Conservation (phyloP, 1,140 invertebrate species). For the Metopolophium dirhodum region DNA sequence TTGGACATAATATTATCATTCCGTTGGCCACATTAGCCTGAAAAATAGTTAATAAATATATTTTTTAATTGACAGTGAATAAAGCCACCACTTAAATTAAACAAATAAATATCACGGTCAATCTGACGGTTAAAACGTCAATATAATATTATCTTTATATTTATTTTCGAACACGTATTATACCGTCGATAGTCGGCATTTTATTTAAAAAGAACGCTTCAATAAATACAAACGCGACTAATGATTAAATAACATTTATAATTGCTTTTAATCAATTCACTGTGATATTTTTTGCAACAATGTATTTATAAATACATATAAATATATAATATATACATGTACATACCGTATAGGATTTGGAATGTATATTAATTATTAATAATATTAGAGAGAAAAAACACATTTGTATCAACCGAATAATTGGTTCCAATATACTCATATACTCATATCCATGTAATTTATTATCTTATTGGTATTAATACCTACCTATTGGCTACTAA, state of each 20-base stretch:
- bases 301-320: background rate
- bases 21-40: background rate
- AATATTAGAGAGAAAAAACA: background rate
- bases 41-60: background rate
- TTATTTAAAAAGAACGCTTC: background rate
- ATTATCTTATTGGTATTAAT: background rate
- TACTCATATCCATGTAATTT: background rate
- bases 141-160: background rate
- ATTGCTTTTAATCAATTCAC: background rate
- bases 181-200: background rate
- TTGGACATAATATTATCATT: background rate
- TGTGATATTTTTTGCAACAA: background rate
- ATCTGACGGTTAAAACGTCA: background rate
- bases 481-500: background rate
- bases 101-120: background rate
- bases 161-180: background rate
- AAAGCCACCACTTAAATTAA: background rate
- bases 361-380: background rate
- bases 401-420: background rate
- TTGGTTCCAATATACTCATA: background rate
- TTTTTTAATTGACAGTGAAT: background rate
- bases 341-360: background rate
- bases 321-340: background rate
- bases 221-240: background rate
- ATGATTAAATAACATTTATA: constrained; percentile 1